Evolutionary conservation across 92 coral and sea anemone species (phyloP).

Genomic region (Porites cylindrica): DNA sequence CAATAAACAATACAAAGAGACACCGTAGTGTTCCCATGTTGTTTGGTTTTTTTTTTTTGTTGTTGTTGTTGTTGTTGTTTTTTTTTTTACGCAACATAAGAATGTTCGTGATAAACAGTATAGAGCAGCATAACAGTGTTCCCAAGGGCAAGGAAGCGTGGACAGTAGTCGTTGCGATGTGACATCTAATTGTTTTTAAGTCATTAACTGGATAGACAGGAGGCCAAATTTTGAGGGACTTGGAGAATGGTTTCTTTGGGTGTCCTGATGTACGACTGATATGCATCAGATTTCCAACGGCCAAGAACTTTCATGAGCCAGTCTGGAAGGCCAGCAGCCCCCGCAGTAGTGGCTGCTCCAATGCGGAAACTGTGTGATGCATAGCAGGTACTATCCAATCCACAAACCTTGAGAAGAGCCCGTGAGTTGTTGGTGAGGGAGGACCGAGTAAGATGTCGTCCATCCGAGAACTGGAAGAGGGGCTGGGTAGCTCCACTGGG

Average conservation of each 20-base stretch:
- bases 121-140: no score
- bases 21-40: no score
- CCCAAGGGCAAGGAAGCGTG: no score
- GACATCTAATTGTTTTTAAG: no score
- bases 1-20: not conserved
- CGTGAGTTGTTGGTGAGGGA: not conserved
- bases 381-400: not conserved
- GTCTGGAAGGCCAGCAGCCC: not conserved
- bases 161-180: no score
- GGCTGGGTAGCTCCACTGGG: not conserved
- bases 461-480: constrained; percentile 8
- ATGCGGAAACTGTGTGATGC: constrained; percentile 2
- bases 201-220: not conserved
- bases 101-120: no score
- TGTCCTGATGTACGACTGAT: not conserved
- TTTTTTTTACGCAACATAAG: no score
- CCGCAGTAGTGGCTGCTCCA: constrained; percentile 13
- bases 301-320: constrained; percentile 5
- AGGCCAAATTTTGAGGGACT: not conserved
- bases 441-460: not conserved
- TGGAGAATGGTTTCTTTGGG: not conserved
- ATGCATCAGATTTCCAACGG: not conserved
- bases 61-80: no score
- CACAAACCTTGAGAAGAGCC: not conserved
- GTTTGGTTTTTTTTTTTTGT: no score